Evolutionary conservation across 1,140 invertebrate species (phyloP), one percentile per base, ranked within the genome.

Genomic region (Lutraria rhynchaena): DNA sequence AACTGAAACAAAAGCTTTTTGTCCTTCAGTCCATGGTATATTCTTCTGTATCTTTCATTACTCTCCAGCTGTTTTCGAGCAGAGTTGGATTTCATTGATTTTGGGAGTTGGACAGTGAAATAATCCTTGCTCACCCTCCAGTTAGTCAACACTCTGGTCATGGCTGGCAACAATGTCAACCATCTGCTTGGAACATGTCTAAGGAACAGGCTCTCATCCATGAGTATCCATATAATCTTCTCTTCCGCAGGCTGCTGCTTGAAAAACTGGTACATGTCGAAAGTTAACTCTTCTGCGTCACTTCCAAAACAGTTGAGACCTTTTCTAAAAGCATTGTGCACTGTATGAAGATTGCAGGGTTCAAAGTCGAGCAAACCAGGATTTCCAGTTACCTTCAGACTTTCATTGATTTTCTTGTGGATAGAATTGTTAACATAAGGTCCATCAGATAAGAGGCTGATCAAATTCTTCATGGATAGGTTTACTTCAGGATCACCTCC

Each of bases 31-130:
- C 31, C 33, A 24, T 57, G 41, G n/a, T 24, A 73, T 33, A 86
- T 82, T 31, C 58, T 71, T 67, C 55, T 67, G 44, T 82, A 86
- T 17, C 37, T 65, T 22, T 65, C 41, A 61, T 69, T 76, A 22
- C 71, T 44, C 15, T 74, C 41, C 49, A 77, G 53, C 24, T 27
- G 9, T 17, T 75, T 61, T 22, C 57, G 17, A 29, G 24, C 63
- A 67, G 63, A n/a, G 11, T 67, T 67, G 24, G 63, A 67, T 67
- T 67, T 67, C 13, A 67, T 19, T 29, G 63, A 67, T 44, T 67
- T 67, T 7, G 31, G 58, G 15, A 29, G 31, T 33, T 29, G 53
- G 31, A 61, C 58, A 61, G 58, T 61, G 31, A 67, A 67, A 37
- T 67, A 67, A 22, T 67, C 63, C 22, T 41, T 7, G 33, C 63